phyloP scores from a whole-genome alignment of 2,888 invertebrate species.

The Cephonodes hylas region DNA sequence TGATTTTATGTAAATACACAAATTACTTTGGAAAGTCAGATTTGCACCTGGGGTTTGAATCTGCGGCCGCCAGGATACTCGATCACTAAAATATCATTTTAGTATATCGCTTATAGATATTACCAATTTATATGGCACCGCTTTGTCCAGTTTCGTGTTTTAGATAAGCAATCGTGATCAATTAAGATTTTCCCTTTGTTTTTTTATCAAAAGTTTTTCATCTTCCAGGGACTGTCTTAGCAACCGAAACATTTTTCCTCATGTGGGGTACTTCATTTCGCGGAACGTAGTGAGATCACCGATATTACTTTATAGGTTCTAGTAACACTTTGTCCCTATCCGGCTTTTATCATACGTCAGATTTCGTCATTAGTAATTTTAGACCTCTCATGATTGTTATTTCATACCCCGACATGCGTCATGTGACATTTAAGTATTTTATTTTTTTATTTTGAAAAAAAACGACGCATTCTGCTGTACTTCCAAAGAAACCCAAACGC shows the following conservation, averaged over 20 bases:
- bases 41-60: no score
- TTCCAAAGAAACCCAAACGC: no score
- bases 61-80: no score
- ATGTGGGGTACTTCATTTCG: not conserved
- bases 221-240: not conserved
- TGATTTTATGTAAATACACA: no score
- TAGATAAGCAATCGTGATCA: not conserved
- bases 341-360: not conserved
- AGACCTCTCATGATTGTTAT: not conserved
- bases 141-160: no score
- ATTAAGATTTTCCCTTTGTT: not conserved
- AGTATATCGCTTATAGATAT: no score
- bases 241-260: not conserved
- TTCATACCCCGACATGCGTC: not conserved
- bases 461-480: no score
- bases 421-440: not conserved
- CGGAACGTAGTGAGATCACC: conserved; percentile 1
- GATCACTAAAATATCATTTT: no score
- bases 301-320: not conserved
- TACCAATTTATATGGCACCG: no score
- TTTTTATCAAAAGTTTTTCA: not conserved
- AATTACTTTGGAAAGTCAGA: no score
- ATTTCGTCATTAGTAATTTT: not conserved
- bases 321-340: not conserved
- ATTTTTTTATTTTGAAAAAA: no score